Percentiles rank a stretch among this genome's conserved stretches.
Conservation (phyloP, 1,140 invertebrate genomes). For the Hylyphantes graminicola region DNA sequence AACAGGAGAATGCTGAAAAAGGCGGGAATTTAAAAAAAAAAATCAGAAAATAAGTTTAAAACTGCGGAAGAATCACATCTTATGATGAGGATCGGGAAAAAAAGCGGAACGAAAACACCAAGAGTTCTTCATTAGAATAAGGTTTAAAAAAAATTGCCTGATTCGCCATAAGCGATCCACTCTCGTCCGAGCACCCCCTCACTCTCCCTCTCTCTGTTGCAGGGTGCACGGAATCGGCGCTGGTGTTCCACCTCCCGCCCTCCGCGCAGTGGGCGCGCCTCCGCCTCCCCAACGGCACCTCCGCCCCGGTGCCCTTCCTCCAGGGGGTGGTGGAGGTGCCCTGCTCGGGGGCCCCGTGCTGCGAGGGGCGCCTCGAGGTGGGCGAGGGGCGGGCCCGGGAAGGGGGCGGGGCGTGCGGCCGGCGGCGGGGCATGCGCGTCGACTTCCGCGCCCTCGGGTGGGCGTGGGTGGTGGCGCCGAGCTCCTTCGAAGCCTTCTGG, state of each 20-base stretch:
- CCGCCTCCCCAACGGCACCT: constrained; percentile 1
- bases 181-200: too few species aligned
- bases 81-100: too few species aligned
- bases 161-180: too few species aligned
- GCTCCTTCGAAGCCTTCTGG: constrained; percentile 78
- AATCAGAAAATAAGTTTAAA: too few species aligned
- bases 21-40: too few species aligned
- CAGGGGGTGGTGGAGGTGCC: neutral
- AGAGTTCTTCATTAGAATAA: too few species aligned
- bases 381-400: neutral
- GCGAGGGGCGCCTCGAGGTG: constrained; percentile 14
- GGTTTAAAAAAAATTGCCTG: too few species aligned
- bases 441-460: constrained; percentile 78
- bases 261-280: constrained; percentile 9
- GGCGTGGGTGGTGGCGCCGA: constrained; percentile 78
- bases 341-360: neutral
- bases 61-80: too few species aligned
- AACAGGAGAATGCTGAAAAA: too few species aligned
- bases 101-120: too few species aligned
- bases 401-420: neutral
- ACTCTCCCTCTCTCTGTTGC: too few species aligned
- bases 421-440: constrained; percentile 74
- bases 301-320: neutral
- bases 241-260: constrained; percentile 6
- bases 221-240: too few species aligned